phyloP scores from a whole-genome alignment of 1,140 invertebrate genomes.

The Diuraphis noxia region DNA sequence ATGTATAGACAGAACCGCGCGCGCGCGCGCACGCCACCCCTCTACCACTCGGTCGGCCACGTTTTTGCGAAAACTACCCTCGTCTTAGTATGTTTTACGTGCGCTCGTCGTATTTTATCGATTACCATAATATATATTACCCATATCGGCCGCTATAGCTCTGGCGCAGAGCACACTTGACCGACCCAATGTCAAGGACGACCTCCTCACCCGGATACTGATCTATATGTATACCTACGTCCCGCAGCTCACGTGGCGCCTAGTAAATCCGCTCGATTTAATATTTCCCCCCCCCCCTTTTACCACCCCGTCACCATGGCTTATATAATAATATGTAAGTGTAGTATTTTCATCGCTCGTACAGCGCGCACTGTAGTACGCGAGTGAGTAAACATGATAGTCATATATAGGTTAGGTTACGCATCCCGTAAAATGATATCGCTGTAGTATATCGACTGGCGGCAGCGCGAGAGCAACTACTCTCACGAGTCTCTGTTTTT shows the following conservation, averaged over 20 bases:
- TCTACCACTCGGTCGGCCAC: neutral
- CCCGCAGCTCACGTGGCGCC: neutral
- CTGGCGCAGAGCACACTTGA: slow-evolving; percentile 14
- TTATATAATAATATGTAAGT: neutral
- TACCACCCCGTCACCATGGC: neutral
- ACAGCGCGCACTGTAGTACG: no score
- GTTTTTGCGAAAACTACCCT: neutral
- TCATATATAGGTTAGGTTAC: neutral
- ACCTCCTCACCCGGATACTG: neutral
- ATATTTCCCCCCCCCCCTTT: neutral
- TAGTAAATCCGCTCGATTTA: neutral
- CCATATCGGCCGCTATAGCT: neutral
- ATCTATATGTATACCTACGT: neutral
- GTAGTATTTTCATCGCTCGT: no score
- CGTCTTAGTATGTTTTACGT: neutral
- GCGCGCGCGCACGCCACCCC: no score
- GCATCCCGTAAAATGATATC: neutral
- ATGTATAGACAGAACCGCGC: neutral
- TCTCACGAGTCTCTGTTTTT: neutral
- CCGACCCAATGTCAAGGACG: slow-evolving; percentile 45
- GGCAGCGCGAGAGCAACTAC: neutral
- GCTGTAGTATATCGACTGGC: neutral
- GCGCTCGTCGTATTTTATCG: slow-evolving; percentile 36
- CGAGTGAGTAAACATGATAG: no score
- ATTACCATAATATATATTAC: neutral